phyloP scores from a whole-genome alignment of 2,888 invertebrate species.

The Apotomis betuletana region DNA sequence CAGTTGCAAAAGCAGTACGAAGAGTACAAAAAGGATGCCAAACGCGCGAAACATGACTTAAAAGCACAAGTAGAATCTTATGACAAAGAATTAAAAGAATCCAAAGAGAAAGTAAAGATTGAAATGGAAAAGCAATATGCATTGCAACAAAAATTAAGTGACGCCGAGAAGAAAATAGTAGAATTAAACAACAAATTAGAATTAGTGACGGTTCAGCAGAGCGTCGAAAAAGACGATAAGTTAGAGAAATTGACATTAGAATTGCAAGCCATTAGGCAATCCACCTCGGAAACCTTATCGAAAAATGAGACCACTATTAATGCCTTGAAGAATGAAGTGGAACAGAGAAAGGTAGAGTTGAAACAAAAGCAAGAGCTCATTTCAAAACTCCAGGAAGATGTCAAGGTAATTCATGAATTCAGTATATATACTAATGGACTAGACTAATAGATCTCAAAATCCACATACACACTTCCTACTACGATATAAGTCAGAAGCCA shows the following conservation, averaged over 20 bases:
- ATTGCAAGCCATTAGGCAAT: slow-evolving; percentile 70
- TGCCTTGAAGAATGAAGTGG: slow-evolving; percentile 69
- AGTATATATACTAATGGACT: no score
- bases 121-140: slow-evolving; percentile 72
- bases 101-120: slow-evolving; percentile 66
- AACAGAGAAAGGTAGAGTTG: slow-evolving; percentile 70
- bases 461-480: no score
- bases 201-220: slow-evolving; percentile 71
- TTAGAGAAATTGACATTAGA: slow-evolving; percentile 74
- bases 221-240: slow-evolving; percentile 70
- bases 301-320: slow-evolving; percentile 69
- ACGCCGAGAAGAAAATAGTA: slow-evolving; percentile 65
- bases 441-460: neutral
- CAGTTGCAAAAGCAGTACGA: slow-evolving; percentile 73
- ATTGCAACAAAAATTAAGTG: slow-evolving; percentile 66
- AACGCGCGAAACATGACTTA: slow-evolving; percentile 80
- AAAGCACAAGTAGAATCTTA: slow-evolving; percentile 83
- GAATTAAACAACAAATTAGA: slow-evolving; percentile 76
- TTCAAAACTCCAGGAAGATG: slow-evolving; percentile 68
- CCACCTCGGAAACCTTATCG: slow-evolving; percentile 63
- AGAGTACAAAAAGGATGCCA: slow-evolving; percentile 75
- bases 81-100: slow-evolving; percentile 69
- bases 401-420: slow-evolving; percentile 61
- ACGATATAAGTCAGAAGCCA: no score
- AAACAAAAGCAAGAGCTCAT: slow-evolving; percentile 71